Percentiles rank a stretch among this genome's conserved stretches.
These are phyloP conservation scores for Lydus trimaculatus DNA, from an alignment of 2,888 invertebrate species.

Conservation along the genomic window DNA sequence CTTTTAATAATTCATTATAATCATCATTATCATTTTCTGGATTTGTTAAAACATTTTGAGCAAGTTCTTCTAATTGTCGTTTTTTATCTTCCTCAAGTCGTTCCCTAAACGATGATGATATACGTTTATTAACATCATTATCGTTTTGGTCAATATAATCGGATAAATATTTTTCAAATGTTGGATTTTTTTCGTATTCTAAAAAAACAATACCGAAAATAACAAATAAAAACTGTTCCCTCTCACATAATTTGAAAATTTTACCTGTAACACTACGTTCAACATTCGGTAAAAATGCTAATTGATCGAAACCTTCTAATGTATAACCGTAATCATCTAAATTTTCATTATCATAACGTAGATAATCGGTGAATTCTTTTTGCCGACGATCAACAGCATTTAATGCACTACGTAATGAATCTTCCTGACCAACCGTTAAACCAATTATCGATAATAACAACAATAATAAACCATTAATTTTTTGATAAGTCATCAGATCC, in stretches of 20 bases:
- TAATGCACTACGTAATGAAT: slow-evolving; percentile 60
- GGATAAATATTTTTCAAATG: slow-evolving; percentile 31
- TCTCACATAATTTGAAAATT: neutral
- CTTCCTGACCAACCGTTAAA: slow-evolving; percentile 49
- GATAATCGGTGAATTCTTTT: slow-evolving; percentile 48
- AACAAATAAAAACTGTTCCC: neutral
- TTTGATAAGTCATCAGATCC: slow-evolving; percentile 20
- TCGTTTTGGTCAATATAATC: slow-evolving; percentile 47
- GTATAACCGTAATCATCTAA: slow-evolving; percentile 43
- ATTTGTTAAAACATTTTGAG: slow-evolving; percentile 48
- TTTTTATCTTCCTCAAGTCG: slow-evolving; percentile 64
- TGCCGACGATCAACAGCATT: slow-evolving; percentile 62
- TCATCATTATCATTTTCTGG: slow-evolving; percentile 60
- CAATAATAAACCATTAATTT: slow-evolving; percentile 23
- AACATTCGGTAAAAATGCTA: slow-evolving; percentile 41
- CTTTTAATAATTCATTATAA: slow-evolving; percentile 64
- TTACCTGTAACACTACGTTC: slow-evolving; percentile 34
- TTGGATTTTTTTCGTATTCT: slow-evolving; percentile 25
- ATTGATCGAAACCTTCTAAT: slow-evolving; percentile 43
- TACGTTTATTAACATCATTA: slow-evolving; percentile 52
- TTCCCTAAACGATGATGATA: slow-evolving; percentile 66
- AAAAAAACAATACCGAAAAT: slow-evolving; percentile 3
- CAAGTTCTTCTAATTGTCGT: slow-evolving; percentile 52
- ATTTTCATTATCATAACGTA: slow-evolving; percentile 42
- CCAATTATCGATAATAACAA: slow-evolving; percentile 21